A percentile compares a stretch with the other conserved stretches of the same genome.
Conservation (phyloP, 2,888 invertebrate genomes). For the Callinectes sapidus region DNA sequence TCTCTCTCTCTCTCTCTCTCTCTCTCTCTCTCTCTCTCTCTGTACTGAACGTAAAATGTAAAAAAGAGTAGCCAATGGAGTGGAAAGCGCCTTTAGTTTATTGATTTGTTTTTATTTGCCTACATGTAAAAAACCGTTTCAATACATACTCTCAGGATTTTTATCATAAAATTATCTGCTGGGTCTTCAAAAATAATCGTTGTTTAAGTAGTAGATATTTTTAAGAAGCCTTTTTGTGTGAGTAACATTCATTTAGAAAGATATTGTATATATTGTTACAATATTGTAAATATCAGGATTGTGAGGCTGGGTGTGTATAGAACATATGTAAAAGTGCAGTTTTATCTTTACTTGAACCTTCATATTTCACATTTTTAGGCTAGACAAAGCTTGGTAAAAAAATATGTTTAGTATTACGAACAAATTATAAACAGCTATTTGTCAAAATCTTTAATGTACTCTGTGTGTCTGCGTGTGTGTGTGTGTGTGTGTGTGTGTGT, state of each 20-base stretch:
- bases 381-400: background rate
- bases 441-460: too few relatives aligned
- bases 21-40: background rate
- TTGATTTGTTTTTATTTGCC: background rate
- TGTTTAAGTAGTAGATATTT: background rate
- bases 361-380: background rate
- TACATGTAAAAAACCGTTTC: background rate
- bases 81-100: background rate
- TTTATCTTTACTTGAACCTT: background rate
- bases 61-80: too few relatives aligned
- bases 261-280: background rate
- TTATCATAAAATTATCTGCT: background rate
- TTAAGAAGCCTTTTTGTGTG: background rate
- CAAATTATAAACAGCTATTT: background rate
- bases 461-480: background rate
- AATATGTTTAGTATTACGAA: background rate
- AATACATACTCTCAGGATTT: background rate
- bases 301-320: background rate
- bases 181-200: background rate
- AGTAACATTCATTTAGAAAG: background rate
- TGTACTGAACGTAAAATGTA: background rate
- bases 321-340: background rate
- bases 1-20: too few relatives aligned
- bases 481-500: constrained; percentile 1
- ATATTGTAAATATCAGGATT: background rate